phyloP scores from a whole-genome alignment of 2,888 invertebrate genomes.

The Parthenolecanium corni region DNA sequence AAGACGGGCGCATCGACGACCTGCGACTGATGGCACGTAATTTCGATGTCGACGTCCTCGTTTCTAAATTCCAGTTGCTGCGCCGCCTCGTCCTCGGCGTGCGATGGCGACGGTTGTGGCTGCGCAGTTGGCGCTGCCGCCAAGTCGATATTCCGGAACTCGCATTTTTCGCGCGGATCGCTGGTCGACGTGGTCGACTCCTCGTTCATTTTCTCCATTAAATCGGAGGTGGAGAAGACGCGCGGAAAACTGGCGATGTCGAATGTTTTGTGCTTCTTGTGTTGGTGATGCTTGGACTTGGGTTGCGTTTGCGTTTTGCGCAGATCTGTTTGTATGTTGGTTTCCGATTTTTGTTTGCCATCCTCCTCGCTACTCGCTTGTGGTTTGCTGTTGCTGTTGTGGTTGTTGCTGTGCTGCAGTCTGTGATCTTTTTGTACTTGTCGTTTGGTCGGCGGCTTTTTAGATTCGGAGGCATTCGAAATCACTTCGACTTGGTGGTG shows the following conservation, averaged over 20 bases:
- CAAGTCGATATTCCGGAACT: too few species aligned
- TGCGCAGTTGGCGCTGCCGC: neutral
- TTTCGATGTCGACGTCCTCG: neutral
- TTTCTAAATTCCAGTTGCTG: neutral
- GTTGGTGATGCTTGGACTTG: too few species aligned
- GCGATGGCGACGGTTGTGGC: neutral
- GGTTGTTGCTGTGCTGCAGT: too few species aligned
- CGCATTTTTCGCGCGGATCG: too few species aligned
- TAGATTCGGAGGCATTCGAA: too few species aligned
- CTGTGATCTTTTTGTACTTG: too few species aligned
- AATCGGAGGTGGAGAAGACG: constrained; percentile 21
- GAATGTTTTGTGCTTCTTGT: constrained; percentile 7
- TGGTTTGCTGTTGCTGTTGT: too few species aligned
- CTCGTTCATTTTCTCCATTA: constrained; percentile 23
- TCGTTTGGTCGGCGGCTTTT: too few species aligned
- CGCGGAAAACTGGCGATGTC: constrained; percentile 15
- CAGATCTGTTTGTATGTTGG: neutral
- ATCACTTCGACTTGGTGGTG: too few species aligned
- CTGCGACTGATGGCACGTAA: neutral
- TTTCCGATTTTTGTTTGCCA: neutral
- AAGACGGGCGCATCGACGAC: neutral
- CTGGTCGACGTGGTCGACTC: neutral
- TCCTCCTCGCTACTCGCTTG: neutral
- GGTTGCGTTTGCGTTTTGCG: neutral
- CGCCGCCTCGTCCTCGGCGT: neutral